phyloP scores from a whole-genome alignment of 2,888 invertebrate species.

The Dynastes grantii region DNA sequence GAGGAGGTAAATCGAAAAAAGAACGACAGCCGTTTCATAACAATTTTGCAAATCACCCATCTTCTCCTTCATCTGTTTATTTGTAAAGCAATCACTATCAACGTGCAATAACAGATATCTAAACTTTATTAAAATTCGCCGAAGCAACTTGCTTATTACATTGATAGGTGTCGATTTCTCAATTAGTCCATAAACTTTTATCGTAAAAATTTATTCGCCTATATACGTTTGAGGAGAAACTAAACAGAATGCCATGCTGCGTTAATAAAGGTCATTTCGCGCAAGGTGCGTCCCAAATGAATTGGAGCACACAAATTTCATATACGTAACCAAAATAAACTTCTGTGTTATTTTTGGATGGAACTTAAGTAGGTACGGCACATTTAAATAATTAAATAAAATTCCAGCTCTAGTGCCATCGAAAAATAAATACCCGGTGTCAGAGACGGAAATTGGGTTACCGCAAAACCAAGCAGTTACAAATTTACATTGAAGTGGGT shows the following conservation, averaged over 20 bases:
- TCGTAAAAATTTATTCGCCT: slow-evolving; percentile 1
- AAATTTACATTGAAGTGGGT: slow-evolving; percentile 4
- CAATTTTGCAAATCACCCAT: slow-evolving; percentile 14
- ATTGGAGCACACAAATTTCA: slow-evolving; percentile 10
- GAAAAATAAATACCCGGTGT: slow-evolving; percentile 16
- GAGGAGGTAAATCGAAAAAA: background rate
- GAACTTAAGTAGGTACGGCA: slow-evolving; percentile 2
- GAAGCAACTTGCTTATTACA: slow-evolving; percentile 8
- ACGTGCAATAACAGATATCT: slow-evolving; percentile 12
- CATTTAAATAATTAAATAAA: slow-evolving; percentile 25
- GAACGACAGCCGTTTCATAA: background rate
- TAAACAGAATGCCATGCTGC: background rate
- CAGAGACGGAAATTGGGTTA: slow-evolving; percentile 1
- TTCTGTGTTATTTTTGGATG: slow-evolving; percentile 1
- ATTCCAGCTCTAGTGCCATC: slow-evolving; percentile 1
- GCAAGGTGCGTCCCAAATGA: background rate
- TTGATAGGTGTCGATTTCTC: slow-evolving; percentile 28
- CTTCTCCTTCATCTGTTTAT: background rate
- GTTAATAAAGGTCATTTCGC: background rate
- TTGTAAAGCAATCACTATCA: slow-evolving; percentile 9
- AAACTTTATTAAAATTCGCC: slow-evolving; percentile 17
- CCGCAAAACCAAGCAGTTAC: background rate
- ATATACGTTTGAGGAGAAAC: background rate
- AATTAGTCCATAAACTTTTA: background rate
- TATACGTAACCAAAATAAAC: slow-evolving; percentile 5